Percentiles rank a stretch among this genome's conserved stretches.
Conservation (phyloP, 2,113 vertebrate species). For the rat (Rattus norvegicus) region DNA sequence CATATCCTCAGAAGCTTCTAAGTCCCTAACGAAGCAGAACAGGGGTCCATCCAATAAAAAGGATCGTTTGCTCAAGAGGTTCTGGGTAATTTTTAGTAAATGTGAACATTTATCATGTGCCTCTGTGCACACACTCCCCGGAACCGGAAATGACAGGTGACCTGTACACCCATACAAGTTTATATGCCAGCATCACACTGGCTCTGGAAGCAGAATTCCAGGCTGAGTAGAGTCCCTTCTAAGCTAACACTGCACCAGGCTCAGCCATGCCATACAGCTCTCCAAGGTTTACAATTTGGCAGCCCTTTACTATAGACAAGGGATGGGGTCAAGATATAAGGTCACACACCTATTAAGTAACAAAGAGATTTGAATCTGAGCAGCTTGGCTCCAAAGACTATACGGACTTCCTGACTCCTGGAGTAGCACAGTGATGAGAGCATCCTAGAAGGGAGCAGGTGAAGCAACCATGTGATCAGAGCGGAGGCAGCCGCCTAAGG, state of each 20-base stretch:
- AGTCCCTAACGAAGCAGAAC: background rate
- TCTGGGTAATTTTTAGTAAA: background rate
- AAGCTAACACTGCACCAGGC: background rate
- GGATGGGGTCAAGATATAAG: background rate
- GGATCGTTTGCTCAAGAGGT: background rate
- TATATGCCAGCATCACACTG: background rate
- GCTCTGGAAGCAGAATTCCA: background rate
- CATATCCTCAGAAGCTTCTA: background rate
- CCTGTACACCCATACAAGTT: background rate
- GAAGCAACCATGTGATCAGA: fast-evolving
- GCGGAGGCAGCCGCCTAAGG: background rate
- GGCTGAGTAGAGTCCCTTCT: background rate
- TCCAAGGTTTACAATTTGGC: background rate
- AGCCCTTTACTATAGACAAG: background rate
- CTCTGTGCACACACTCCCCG: background rate
- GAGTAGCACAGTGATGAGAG: background rate
- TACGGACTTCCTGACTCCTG: too few species aligned
- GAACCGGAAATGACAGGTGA: background rate
- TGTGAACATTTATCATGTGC: background rate
- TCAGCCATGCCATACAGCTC: background rate
- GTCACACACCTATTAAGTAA: background rate
- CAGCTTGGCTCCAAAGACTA: background rate
- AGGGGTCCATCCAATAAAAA: background rate
- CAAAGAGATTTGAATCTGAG: background rate
- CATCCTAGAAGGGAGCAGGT: background rate